Conservation (phyloP, 2,888 invertebrate species). For the Synanthedon myopaeformis region DNA sequence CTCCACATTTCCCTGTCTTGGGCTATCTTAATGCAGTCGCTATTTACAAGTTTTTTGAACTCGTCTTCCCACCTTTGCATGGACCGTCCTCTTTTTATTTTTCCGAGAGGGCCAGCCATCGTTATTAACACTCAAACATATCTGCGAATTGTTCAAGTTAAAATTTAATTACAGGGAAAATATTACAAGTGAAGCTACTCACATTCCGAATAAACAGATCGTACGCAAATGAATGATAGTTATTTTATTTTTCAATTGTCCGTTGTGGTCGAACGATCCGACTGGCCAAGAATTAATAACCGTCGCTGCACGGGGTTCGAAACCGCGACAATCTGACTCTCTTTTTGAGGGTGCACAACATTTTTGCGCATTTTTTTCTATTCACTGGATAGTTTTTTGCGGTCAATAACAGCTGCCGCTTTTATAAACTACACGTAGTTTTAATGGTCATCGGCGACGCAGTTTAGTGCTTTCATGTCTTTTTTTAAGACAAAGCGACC, state of each 20-base stretch:
- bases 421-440: not conserved
- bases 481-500: too few species aligned
- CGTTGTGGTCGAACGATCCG: slow-evolving; percentile 43
- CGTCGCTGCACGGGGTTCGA: slow-evolving; percentile 30
- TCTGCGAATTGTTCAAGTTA: not conserved
- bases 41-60: too few species aligned
- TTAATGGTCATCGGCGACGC: not conserved
- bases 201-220: slow-evolving; percentile 29
- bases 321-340: slow-evolving; percentile 63
- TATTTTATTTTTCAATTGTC: slow-evolving; percentile 66
- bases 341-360: slow-evolving; percentile 46
- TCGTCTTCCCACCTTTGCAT: too few species aligned
- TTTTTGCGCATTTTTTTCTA: slow-evolving; percentile 46
- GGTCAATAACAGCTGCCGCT: slow-evolving; percentile 41
- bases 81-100: too few species aligned
- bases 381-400: slow-evolving; percentile 63
- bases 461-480: too few species aligned
- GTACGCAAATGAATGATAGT: slow-evolving; percentile 59
- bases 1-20: too few species aligned
- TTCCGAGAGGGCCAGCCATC: too few species aligned
- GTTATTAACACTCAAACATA: too few species aligned
- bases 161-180: slow-evolving; percentile 4
- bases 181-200: slow-evolving; percentile 37
- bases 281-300: slow-evolving; percentile 65
- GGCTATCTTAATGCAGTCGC: too few species aligned